Percentiles rank a stretch among this genome's conserved stretches.
Conservation (phyloP, 2,797 vertebrate species). For the Graptemys geographica region DNA sequence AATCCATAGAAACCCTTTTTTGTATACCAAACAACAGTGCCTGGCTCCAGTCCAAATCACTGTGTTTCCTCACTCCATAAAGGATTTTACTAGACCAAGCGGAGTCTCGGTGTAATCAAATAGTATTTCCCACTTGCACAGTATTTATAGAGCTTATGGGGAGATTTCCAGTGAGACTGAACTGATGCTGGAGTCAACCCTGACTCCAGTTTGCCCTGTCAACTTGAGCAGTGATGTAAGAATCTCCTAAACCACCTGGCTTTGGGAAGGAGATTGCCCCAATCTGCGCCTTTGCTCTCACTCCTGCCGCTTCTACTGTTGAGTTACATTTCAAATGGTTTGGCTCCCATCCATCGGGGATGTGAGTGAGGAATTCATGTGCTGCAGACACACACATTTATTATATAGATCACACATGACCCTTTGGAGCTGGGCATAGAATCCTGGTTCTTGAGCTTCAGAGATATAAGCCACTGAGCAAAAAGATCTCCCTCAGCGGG, state of each 20-base stretch:
- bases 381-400: conserved; percentile 44
- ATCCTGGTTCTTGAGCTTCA: background rate
- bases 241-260: conserved; percentile 68
- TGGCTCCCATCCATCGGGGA: conserved; percentile 54
- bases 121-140: conserved; percentile 51
- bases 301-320: conserved; percentile 45
- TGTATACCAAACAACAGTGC: conserved; percentile 73
- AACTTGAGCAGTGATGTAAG: conserved; percentile 23
- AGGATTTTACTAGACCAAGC: conserved; percentile 61
- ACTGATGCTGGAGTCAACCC: conserved; percentile 65
- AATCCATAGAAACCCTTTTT: conserved; percentile 77
- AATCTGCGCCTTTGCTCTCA: conserved; percentile 56
- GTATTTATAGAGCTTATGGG: conserved; percentile 62
- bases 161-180: conserved; percentile 54
- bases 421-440: conserved; percentile 54
- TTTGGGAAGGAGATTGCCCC: conserved; percentile 59
- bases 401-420: conserved; percentile 58
- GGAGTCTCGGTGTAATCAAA: conserved; percentile 60
- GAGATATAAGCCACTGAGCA: background rate
- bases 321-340: background rate
- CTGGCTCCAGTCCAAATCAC: conserved; percentile 68
- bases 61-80: conserved; percentile 73
- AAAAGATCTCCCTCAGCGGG: conserved; percentile 17
- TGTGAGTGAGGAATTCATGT: conserved; percentile 53
- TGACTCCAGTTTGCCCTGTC: conserved; percentile 70